Percentiles rank a stretch among this genome's conserved stretches.
Conservation (phyloP, 2,113 vertebrate species). For the Hylia prasina region DNA sequence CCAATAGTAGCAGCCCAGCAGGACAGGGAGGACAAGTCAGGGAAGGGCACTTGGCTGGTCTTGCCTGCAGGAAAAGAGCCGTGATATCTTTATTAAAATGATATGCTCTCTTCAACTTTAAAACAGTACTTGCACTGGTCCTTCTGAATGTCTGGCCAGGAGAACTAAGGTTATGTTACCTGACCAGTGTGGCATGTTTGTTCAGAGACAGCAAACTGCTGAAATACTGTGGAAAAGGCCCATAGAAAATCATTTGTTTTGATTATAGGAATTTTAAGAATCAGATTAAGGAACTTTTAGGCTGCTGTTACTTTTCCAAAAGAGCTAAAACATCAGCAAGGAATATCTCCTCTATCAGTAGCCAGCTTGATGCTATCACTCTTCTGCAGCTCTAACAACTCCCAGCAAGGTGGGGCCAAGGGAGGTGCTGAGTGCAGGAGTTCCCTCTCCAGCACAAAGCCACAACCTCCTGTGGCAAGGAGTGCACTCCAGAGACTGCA, state of each 20-base stretch:
- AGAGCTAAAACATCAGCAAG: background rate
- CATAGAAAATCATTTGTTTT: background rate
- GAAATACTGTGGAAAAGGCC: background rate
- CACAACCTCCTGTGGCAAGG: background rate
- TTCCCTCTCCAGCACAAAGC: background rate
- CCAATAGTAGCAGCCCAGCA: background rate
- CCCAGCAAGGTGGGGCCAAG: background rate
- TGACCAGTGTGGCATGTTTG: background rate
- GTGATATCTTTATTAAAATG: background rate
- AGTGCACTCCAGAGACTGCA: background rate
- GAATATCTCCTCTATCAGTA: background rate
- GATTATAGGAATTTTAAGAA: background rate
- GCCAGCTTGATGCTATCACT: background rate
- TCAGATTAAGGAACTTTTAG: background rate
- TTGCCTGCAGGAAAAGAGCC: background rate
- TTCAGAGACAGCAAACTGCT: background rate
- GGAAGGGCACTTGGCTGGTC: background rate
- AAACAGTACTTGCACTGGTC: background rate
- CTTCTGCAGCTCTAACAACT: background rate
- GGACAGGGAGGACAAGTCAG: background rate
- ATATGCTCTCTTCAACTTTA: background rate
- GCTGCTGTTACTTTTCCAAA: background rate
- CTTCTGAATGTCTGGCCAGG: background rate
- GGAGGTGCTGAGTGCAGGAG: background rate
- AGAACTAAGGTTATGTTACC: background rate